A percentile compares a stretch with the other conserved stretches of the same genome.
These are phyloP conservation scores for Pemphigus obesinymphae DNA, from an alignment of 1,140 invertebrate species.

Conservation along the genomic window DNA sequence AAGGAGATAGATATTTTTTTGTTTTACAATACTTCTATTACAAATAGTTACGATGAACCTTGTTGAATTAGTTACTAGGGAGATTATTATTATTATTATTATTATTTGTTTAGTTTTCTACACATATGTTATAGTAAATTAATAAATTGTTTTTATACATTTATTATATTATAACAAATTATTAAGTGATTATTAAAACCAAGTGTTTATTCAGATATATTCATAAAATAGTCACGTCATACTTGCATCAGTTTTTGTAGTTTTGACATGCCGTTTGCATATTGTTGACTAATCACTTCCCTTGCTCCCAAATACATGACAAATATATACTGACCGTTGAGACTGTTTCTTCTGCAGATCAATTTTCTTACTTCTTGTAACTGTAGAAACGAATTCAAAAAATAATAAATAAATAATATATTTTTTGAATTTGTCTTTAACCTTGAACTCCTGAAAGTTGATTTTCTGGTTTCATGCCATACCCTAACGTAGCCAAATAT, in stretches of 20 bases:
- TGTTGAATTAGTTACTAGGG: too few species aligned
- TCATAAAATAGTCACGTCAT: conserved; percentile 46
- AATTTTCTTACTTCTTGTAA: conserved; percentile 90
- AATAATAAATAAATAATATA: background rate
- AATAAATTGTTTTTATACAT: too few species aligned
- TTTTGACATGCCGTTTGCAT: conserved; percentile 57
- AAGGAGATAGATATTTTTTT: too few species aligned
- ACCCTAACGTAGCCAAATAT: conserved; percentile 93
- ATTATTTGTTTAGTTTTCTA: too few species aligned
- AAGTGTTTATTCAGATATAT: background rate
- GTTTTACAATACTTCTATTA: too few species aligned
- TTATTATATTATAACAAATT: too few species aligned
- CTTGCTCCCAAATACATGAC: conserved; percentile 92
- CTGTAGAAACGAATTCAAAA: conserved; percentile 52
- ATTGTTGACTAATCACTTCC: conserved; percentile 91
- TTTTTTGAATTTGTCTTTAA: conserved; percentile 48
- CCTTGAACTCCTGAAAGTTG: conserved; percentile 80
- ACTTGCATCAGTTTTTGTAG: background rate
- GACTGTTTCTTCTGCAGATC: conserved; percentile 95
- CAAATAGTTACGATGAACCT: too few species aligned
- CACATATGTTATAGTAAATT: too few species aligned
- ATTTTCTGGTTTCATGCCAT: conserved; percentile 76
- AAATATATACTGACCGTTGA: conserved; percentile 91
- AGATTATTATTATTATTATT: too few species aligned
- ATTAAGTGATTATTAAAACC: too few species aligned